These are phyloP conservation scores for Timandra comae DNA, from an alignment of 2,888 invertebrate species.

Conservation along the genomic window DNA sequence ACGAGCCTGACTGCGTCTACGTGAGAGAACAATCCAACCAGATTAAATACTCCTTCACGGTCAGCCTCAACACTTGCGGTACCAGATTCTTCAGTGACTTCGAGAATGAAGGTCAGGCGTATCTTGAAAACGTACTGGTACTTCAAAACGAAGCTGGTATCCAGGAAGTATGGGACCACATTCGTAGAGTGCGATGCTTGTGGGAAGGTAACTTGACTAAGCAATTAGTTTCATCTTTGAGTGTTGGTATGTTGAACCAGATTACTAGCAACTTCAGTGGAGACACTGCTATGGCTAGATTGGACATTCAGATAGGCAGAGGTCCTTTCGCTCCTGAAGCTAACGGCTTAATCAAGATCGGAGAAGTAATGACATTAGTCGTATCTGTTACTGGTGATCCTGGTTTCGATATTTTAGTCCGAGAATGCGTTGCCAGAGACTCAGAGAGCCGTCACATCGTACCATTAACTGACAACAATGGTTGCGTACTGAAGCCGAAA, in stretches of 20 bases:
- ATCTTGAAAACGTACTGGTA: constrained; percentile 86
- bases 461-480: constrained; percentile 83
- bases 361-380: constrained; percentile 88
- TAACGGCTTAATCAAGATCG: constrained; percentile 86
- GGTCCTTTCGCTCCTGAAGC: constrained; percentile 87
- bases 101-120: constrained; percentile 85
- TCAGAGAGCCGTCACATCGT: constrained; percentile 80
- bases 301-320: constrained; percentile 86
- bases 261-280: constrained; percentile 90
- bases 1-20: constrained; percentile 82
- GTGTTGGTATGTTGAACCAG: constrained; percentile 87
- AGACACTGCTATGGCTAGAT: constrained; percentile 87
- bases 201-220: constrained; percentile 90
- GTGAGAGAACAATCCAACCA: constrained; percentile 83
- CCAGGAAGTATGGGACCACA: constrained; percentile 87
- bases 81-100: constrained; percentile 88
- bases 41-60: constrained; percentile 83
- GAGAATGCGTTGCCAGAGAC: constrained; percentile 86
- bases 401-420: constrained; percentile 86
- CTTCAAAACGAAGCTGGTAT: constrained; percentile 87
- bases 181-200: constrained; percentile 84
- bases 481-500: constrained; percentile 87
- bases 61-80: constrained; percentile 85
- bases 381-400: constrained; percentile 87
- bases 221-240: constrained; percentile 83